These are phyloP conservation scores for Halichoerus grypus DNA, from an alignment of 2,113 vertebrate genomes.

Conservation along the genomic window DNA sequence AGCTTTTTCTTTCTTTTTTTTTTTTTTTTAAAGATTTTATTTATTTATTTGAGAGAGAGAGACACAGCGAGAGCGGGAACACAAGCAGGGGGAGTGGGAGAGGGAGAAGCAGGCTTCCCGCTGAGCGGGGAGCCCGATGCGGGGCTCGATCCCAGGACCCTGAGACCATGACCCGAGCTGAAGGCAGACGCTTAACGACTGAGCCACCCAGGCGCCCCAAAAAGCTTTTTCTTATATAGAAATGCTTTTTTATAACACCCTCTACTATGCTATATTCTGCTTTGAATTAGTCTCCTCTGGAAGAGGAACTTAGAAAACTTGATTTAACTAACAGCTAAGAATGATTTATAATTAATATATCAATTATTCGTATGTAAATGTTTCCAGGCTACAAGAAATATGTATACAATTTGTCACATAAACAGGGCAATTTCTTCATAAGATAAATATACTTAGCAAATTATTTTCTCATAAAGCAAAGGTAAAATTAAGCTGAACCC, in stretches of 20 bases:
- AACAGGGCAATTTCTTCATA: slow-evolving; percentile 69
- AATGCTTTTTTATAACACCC: not conserved
- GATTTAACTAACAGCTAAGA: slow-evolving; percentile 60
- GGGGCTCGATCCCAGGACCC: too few relatives aligned
- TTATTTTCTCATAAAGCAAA: slow-evolving; percentile 77
- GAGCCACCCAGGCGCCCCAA: not conserved
- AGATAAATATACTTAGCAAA: slow-evolving; percentile 74
- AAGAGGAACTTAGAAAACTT: slow-evolving; percentile 43
- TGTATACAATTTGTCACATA: slow-evolving; percentile 70
- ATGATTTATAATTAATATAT: slow-evolving; percentile 71
- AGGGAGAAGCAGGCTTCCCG: too few relatives aligned
- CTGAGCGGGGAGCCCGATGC: too few relatives aligned
- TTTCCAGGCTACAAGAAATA: slow-evolving; percentile 60
- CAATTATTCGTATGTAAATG: slow-evolving; percentile 73
- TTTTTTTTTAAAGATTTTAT: too few relatives aligned
- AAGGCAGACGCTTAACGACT: too few relatives aligned
- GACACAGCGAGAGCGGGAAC: too few relatives aligned
- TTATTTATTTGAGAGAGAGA: too few relatives aligned
- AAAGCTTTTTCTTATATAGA: not conserved
- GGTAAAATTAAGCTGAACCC: slow-evolving; percentile 67
- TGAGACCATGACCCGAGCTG: too few relatives aligned
- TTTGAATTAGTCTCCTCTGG: not conserved
- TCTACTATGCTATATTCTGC: not conserved
- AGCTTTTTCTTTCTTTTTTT: not conserved
- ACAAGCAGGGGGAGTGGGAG: too few relatives aligned